These are phyloP conservation scores for Antheraea pernyi DNA, from an alignment of 1,140 invertebrate species.

Conservation along the genomic window DNA sequence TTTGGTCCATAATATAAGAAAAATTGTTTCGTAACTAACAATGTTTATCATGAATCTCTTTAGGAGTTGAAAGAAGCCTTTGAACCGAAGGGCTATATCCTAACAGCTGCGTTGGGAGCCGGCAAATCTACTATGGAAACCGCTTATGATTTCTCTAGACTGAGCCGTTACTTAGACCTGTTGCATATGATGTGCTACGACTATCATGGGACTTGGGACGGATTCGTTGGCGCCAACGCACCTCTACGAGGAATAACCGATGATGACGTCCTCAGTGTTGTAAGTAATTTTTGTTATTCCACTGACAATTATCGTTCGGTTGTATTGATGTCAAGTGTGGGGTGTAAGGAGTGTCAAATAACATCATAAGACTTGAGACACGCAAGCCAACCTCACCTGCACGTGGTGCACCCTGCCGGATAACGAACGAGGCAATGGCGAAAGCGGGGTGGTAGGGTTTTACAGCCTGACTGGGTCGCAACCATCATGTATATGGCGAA, in stretches of 20 bases:
- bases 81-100: conserved; percentile 70
- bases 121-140: conserved; percentile 84
- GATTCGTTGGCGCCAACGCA: conserved; percentile 86
- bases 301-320: no score
- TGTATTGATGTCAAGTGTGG: no score
- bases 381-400: no score
- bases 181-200: conserved; percentile 95
- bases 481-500: no score
- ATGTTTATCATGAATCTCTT: conserved; percentile 12
- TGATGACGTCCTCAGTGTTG: conserved; percentile 80
- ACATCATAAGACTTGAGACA: no score
- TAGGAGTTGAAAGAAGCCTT: conserved; percentile 77
- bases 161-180: conserved; percentile 88
- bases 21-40: no score
- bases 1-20: no score
- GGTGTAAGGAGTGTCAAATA: no score
- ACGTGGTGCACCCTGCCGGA: no score
- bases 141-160: conserved; percentile 87
- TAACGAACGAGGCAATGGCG: no score
- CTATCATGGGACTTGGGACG: conserved; percentile 93
- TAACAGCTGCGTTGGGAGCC: conserved; percentile 89
- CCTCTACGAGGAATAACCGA: conserved; percentile 79
- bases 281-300: conserved; percentile 57
- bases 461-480: no score
- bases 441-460: no score